A percentile compares a stretch with the other conserved stretches of the same genome.
phyloP scores from a whole-genome alignment of 2,113 vertebrate species.

The Platysteira castanea region DNA sequence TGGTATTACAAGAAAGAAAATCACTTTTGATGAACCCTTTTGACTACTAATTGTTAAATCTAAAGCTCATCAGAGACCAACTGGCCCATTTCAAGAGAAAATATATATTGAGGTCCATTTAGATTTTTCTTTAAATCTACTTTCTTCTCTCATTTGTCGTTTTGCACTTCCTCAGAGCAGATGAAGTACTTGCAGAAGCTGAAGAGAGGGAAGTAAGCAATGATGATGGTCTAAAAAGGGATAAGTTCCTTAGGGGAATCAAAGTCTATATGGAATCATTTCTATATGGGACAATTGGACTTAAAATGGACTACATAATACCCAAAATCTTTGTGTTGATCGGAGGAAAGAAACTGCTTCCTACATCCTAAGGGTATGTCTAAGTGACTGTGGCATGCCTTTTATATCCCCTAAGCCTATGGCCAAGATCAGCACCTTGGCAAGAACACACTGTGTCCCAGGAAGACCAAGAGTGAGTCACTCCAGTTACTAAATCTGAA shows the following conservation, averaged over 20 bases:
- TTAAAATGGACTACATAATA: neutral
- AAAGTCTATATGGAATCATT: neutral
- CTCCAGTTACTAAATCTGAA: neutral
- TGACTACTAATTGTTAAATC: neutral
- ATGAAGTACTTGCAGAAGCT: neutral
- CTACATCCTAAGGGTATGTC: neutral
- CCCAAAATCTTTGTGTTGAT: neutral
- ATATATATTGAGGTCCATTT: neutral
- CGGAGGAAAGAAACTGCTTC: neutral
- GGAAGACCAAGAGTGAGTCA: neutral
- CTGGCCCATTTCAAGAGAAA: neutral
- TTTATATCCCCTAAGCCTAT: neutral
- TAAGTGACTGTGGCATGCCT: neutral
- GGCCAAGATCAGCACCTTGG: neutral
- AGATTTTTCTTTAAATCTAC: neutral
- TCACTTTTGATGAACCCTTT: neutral
- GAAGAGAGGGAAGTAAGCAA: neutral
- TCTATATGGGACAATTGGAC: neutral
- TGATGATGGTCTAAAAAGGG: neutral
- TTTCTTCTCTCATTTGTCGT: neutral
- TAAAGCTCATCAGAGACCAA: neutral
- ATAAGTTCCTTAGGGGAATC: neutral
- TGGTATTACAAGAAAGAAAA: neutral
- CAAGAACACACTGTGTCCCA: accelerated
- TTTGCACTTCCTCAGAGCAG: neutral